Conservation (phyloP, 2,797 vertebrate genomes). For the Etheostoma perlongum region DNA sequence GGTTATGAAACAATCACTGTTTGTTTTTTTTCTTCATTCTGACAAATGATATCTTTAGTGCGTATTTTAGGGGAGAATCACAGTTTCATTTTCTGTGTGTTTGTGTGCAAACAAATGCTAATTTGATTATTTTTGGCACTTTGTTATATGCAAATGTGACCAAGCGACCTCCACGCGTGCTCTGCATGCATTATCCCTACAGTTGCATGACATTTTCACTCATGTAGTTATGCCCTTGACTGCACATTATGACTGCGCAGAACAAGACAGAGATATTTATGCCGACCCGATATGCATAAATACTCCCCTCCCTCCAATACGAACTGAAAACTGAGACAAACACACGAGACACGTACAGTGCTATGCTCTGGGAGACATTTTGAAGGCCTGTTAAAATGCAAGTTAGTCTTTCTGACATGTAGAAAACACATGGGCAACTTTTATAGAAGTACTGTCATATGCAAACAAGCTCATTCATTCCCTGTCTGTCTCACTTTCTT, state of each 20-base stretch:
- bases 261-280: slow-evolving; percentile 56
- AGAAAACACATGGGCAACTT: slow-evolving; percentile 61
- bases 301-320: slow-evolving; percentile 19
- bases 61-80: background rate
- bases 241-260: slow-evolving; percentile 63
- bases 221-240: slow-evolving; percentile 66
- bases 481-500: slow-evolving; percentile 53
- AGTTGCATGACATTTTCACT: slow-evolving; percentile 68
- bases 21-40: background rate
- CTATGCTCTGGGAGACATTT: slow-evolving; percentile 49
- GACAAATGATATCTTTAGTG: background rate
- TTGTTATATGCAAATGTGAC: slow-evolving; percentile 61
- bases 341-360: slow-evolving; percentile 5
- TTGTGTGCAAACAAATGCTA: slow-evolving; percentile 31
- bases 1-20: background rate
- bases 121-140: slow-evolving; percentile 61
- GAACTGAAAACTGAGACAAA: slow-evolving; percentile 40
- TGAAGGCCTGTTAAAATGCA: slow-evolving; percentile 43
- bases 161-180: slow-evolving; percentile 58
- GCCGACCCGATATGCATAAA: slow-evolving; percentile 44
- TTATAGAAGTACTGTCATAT: slow-evolving; percentile 67
- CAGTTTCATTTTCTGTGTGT: slow-evolving; percentile 12
- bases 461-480: slow-evolving; percentile 76
- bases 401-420: slow-evolving; percentile 67
- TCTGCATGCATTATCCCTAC: slow-evolving; percentile 46